A percentile compares a stretch with the other conserved stretches of the same genome.
These are phyloP conservation scores for Cyprinodon tularosa DNA, from an alignment of 2,113 vertebrate species.

Conservation along the genomic window DNA sequence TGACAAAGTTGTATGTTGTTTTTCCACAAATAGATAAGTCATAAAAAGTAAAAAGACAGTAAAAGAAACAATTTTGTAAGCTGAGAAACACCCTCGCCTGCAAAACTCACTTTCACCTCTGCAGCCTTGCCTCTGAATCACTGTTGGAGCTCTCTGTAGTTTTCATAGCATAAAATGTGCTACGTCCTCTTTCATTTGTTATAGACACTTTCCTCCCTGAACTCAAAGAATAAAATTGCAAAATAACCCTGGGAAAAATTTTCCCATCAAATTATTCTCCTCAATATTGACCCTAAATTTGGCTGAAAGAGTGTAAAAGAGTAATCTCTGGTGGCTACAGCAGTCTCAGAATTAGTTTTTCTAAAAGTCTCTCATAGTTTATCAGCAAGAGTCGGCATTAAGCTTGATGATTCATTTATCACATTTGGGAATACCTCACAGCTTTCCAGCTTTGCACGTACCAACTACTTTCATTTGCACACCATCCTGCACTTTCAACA, in stretches of 20 bases:
- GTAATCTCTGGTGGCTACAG: slow-evolving; percentile 3
- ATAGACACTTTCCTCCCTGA: background rate
- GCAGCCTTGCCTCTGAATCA: background rate
- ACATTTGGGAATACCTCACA: slow-evolving; percentile 21
- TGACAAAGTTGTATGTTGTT: background rate
- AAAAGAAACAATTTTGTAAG: background rate
- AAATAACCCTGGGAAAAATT: background rate
- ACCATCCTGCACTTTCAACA: slow-evolving; percentile 35
- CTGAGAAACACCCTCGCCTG: background rate
- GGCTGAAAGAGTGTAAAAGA: background rate
- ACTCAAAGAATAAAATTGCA: too few relatives aligned
- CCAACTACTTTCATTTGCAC: slow-evolving; percentile 57
- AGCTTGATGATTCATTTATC: slow-evolving; percentile 39
- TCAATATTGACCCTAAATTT: background rate
- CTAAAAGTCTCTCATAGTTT: slow-evolving; percentile 40
- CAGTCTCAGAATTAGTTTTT: slow-evolving; percentile 30
- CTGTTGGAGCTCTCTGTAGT: background rate
- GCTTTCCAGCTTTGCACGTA: slow-evolving; percentile 37
- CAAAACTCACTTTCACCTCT: background rate
- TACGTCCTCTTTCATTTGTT: background rate
- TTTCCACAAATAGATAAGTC: background rate
- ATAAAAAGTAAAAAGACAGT: background rate
- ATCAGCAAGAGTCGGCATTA: slow-evolving; percentile 26
- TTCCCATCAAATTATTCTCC: background rate
- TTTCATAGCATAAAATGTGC: background rate